These are phyloP conservation scores for Colinus virginianus DNA, from an alignment of 2,113 vertebrate genomes.

Conservation along the genomic window DNA sequence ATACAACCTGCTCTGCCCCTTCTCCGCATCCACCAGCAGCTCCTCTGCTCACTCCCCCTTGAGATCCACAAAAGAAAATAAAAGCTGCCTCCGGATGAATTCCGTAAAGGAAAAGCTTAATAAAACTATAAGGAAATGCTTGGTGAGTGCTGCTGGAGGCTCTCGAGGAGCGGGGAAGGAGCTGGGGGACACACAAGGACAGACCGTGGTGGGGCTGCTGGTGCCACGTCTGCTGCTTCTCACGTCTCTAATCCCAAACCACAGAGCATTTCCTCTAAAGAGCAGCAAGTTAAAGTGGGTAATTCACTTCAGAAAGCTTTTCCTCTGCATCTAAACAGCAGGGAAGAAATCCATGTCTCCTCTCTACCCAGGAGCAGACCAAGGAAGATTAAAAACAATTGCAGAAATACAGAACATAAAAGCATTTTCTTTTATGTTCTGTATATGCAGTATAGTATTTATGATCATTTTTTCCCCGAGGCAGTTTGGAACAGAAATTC, in stretches of 20 bases:
- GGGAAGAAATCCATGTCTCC: background rate
- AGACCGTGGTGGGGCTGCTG: background rate
- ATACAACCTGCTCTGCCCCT: background rate
- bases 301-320: background rate
- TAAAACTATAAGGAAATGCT: background rate
- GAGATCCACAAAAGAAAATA: background rate
- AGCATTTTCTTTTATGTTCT: background rate
- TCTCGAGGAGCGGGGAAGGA: accelerated
- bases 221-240: background rate
- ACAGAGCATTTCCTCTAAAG: background rate
- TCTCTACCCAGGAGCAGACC: background rate
- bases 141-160: background rate
- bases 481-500: background rate
- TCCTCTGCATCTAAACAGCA: background rate
- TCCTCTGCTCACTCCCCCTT: background rate
- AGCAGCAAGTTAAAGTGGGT: background rate
- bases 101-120: background rate
- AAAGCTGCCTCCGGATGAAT: background rate
- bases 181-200: background rate
- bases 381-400: background rate
- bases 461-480: background rate
- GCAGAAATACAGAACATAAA: background rate
- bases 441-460: background rate
- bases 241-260: background rate
- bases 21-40: background rate